Base-by-base conservation (phyloP, 2,113 vertebrate species). In the Pterocles orientalis region DNA sequence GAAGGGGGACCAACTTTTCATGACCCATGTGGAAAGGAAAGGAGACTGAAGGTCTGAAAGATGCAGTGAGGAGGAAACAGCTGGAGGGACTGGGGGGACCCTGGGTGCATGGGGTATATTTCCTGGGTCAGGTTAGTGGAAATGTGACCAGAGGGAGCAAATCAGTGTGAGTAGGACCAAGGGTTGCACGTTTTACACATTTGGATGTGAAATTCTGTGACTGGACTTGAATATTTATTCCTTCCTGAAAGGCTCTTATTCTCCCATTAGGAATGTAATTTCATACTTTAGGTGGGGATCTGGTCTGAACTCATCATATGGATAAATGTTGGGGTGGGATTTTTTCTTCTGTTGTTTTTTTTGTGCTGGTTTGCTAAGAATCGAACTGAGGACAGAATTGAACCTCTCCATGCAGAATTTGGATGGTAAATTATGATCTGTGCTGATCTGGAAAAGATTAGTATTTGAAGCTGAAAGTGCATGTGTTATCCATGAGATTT, bases 101-200 rank as follows among this genome's bases (percentile, higher is more conserved):
- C 81, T 1, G 3, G 6, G 7, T 75, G 23, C 9, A 5, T 39
- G 25, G 17, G 14, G 18, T 68, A 10, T 33, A 51, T 62, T 8
- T 78, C 16, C 17, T 17, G 36, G 26, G 14, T 62, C 18, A 28
- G 39, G 33, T 56, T 25, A 60, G 28, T 29, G 48, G 60, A 78
- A 78, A 16, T 29, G 12, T 64, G 20, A 43, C 24, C 28, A 39
- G 13, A 68, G 26, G 34, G 28, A 19, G 16, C 9, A 62, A 25
- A 50, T 66, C 2, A 1, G 5, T 64, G 9, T 54, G 43, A 29
- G 8, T 41, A 86, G 11, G 36, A 34, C 43, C 23, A 33, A 53
- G 8, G 21, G 10, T 47, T 87, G 9, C 7, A 24, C 10, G 6
- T 43, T 64, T 81, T 69, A 19, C 12, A 6, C 0, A 0, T 66